phyloP scores from a whole-genome alignment of 1,140 invertebrate genomes.

The Galleria mellonella region DNA sequence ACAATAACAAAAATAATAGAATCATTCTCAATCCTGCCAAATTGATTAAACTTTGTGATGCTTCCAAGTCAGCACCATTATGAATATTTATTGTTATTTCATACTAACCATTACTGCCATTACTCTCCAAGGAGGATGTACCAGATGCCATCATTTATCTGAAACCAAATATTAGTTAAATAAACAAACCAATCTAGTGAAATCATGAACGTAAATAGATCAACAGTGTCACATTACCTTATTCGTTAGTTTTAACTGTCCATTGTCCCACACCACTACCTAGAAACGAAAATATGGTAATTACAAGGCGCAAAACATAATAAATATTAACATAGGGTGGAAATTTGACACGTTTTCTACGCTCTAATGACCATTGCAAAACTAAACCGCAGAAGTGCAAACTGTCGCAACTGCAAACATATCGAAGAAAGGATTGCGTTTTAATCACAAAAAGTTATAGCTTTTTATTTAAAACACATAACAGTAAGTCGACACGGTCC shows the following conservation, averaged over 20 bases:
- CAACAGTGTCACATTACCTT: constrained; percentile 16
- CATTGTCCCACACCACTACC: constrained; percentile 26
- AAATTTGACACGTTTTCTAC: constrained; percentile 67
- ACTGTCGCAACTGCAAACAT: constrained; percentile 39
- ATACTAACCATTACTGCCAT: constrained; percentile 66
- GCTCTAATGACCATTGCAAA: constrained; percentile 69
- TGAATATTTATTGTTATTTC: not conserved
- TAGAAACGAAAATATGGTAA: constrained; percentile 14
- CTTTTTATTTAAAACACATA: constrained; percentile 1
- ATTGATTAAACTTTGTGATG: too few relatives aligned
- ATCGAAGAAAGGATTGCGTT: constrained; percentile 1
- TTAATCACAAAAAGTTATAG: not conserved
- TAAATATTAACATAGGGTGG: constrained; percentile 29
- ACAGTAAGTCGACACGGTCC: constrained; percentile 44
- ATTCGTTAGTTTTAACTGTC: constrained; percentile 17
- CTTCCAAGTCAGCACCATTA: too few relatives aligned
- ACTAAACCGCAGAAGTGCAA: constrained; percentile 42
- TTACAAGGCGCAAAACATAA: not conserved
- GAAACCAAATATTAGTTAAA: constrained; percentile 22
- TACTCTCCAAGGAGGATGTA: constrained; percentile 70
- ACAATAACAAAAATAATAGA: too few relatives aligned
- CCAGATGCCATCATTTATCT: constrained; percentile 71
- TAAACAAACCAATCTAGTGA: constrained; percentile 6
- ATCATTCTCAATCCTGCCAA: too few relatives aligned
- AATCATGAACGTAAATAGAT: constrained; percentile 16